Percentiles rank a stretch among this genome's conserved stretches.
Conservation (phyloP, 2,113 vertebrate genomes). For the Eleginops maclovinus region DNA sequence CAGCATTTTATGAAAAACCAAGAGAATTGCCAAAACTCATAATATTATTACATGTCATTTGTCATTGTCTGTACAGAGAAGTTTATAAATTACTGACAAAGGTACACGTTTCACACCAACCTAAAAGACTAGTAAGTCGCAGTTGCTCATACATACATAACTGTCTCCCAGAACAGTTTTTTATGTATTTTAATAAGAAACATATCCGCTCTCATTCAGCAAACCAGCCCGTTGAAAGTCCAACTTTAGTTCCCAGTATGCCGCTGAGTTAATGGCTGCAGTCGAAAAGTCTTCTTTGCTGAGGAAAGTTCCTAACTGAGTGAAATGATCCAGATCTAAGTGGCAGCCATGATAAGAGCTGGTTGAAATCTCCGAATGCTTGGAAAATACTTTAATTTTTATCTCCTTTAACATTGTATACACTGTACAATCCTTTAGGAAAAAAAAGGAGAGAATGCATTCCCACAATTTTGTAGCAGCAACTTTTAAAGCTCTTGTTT, state of each 20-base stretch:
- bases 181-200: not conserved
- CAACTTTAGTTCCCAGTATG: not conserved
- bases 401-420: no score
- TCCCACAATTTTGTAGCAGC: no score
- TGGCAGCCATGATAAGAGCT: no score
- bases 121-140: not conserved
- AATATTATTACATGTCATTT: not conserved
- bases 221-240: slow-evolving; percentile 22
- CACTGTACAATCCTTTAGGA: no score
- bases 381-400: no score
- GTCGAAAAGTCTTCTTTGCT: no score
- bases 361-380: no score
- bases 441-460: no score
- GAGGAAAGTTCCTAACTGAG: no score
- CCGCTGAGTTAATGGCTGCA: not conserved
- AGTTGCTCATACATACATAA: not conserved
- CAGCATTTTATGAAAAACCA: slow-evolving; percentile 10
- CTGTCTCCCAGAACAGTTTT: not conserved
- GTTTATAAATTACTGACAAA: not conserved
- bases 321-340: no score
- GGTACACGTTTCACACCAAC: no score
- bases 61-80: not conserved
- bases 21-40: slow-evolving; percentile 1
- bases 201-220: not conserved
- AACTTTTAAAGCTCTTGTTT: no score